Base-by-base conservation (phyloP, 23 tunicate species). In the Halocynthia aurantium region DNA sequence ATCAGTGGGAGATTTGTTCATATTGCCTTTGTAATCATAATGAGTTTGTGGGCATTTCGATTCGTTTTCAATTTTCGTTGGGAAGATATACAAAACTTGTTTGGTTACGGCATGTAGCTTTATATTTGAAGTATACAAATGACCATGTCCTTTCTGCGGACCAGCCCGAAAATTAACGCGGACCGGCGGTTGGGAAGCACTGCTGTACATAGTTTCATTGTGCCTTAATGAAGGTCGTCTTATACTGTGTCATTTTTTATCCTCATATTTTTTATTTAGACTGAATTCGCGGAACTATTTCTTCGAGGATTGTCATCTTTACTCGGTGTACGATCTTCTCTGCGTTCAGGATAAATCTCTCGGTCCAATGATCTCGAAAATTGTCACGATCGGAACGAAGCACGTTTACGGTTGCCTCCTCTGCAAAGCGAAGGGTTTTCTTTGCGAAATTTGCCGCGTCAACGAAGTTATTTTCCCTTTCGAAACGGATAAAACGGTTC, bases 381-480 rank as follows among this genome's bases (percentile, higher is more conserved):
- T 88, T 6, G 87, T 92, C 50, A 6, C 76, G 52, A 62, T 77
- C 57, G 98, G 90, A 7, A 78, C 70, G 22, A 61, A 83, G 22
- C 98, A 92, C 58, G 98, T 86, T 10, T 65, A 61, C 70, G 13
- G 79, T 17, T 92, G 98, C 73, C 70, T 58, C 0, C 81, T 92
- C 8, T 92, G 98, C 76, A 61, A 82, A 6, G 86, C 82, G 12
- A 92, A 92, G 76, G 98, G 98, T 50, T 86, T 86, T 61, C 10
- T 82, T 22, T 92, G 98, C 70, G 98, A 92, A 67, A 80, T 82
- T 21, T 92, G 98, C 80, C 13, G 50, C 52, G 83, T 78, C 4
- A 81, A 86, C 52, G 84, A 86, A 78, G 67, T 92, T 22, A 92
- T 92, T 0, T 92, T 82, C 61, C 84, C 98, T 7, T 92, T 92